A percentile compares a stretch with the other conserved stretches of the same genome.
Evolutionary conservation across 2,113 vertebrate species (phyloP).

Genomic region (Bagarius yarrelli): DNA sequence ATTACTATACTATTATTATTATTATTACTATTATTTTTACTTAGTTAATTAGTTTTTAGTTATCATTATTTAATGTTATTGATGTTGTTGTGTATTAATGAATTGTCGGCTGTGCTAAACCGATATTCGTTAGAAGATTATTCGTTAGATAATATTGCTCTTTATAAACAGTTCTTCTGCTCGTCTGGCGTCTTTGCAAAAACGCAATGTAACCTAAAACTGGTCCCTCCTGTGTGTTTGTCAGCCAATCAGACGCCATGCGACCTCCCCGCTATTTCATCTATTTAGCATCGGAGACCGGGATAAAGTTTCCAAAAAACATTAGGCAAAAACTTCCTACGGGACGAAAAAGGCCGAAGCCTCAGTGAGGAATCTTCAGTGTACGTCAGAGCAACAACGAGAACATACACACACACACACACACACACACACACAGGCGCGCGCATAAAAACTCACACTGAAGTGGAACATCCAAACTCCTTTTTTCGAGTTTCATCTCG

Average conservation of each 20-base stretch:
- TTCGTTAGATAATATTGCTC: neutral
- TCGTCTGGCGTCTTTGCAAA: conserved; percentile 8
- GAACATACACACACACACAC: neutral
- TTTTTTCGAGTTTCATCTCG: conserved; percentile 35
- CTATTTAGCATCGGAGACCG: conserved; percentile 91
- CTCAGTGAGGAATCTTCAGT: conserved; percentile 35
- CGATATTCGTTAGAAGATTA: neutral
- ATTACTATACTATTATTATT: neutral
- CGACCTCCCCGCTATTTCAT: conserved; percentile 76
- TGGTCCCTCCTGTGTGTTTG: conserved; percentile 67
- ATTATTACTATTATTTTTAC: neutral
- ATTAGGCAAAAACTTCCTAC: conserved; percentile 80
- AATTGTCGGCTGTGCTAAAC: neutral
- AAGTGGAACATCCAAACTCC: neutral
- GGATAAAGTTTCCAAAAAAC: conserved; percentile 89
- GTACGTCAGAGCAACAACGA: conserved; percentile 4
- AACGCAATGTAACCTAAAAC: conserved; percentile 61
- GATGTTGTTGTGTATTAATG: neutral
- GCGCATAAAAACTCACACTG: neutral
- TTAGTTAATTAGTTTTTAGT: neutral
- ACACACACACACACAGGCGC: conserved; percentile 17
- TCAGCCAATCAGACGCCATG: conserved; percentile 73
- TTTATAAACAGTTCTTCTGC: neutral
- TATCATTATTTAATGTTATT: conserved; percentile 2
- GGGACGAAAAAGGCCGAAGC: conserved; percentile 61